Percentiles rank a stretch among this genome's conserved stretches.
These are phyloP conservation scores for Thunnus thynnus DNA, from an alignment of 2,113 vertebrate genomes.

Conservation along the genomic window DNA sequence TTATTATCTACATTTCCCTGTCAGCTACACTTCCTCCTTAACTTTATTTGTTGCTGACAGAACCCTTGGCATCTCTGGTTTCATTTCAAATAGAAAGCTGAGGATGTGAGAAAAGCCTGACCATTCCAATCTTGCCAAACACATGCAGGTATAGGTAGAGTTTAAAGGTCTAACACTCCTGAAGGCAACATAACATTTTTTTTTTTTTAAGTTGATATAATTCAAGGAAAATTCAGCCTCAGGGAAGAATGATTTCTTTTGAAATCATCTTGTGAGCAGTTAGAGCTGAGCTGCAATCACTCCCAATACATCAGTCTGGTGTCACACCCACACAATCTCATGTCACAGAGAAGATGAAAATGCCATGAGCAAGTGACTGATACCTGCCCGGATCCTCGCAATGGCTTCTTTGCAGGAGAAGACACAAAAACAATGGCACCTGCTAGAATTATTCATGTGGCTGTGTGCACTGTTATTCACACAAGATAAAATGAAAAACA, in stretches of 20 bases:
- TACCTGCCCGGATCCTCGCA: constrained; percentile 69
- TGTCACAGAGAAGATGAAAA: constrained; percentile 78
- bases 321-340: constrained; percentile 70
- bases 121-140: constrained; percentile 12
- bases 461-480: constrained; percentile 44
- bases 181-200: constrained; percentile 45
- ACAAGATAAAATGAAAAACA: constrained; percentile 71
- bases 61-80: constrained; percentile 18
- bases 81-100: background rate
- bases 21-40: constrained; percentile 18
- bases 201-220: constrained; percentile 52
- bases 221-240: constrained; percentile 48
- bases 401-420: constrained; percentile 24
- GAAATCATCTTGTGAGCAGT: constrained; percentile 57
- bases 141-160: constrained; percentile 18
- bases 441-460: background rate
- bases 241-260: constrained; percentile 51
- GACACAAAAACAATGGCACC: background rate
- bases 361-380: constrained; percentile 73
- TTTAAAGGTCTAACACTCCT: constrained; percentile 45
- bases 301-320: constrained; percentile 67
- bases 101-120: constrained; percentile 25
- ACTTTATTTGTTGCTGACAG: constrained; percentile 42
- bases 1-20: constrained; percentile 39
- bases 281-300: constrained; percentile 50